These are phyloP conservation scores for Callospermophilus lateralis DNA, from an alignment of 2,113 vertebrate genomes.

Conservation along the genomic window DNA sequence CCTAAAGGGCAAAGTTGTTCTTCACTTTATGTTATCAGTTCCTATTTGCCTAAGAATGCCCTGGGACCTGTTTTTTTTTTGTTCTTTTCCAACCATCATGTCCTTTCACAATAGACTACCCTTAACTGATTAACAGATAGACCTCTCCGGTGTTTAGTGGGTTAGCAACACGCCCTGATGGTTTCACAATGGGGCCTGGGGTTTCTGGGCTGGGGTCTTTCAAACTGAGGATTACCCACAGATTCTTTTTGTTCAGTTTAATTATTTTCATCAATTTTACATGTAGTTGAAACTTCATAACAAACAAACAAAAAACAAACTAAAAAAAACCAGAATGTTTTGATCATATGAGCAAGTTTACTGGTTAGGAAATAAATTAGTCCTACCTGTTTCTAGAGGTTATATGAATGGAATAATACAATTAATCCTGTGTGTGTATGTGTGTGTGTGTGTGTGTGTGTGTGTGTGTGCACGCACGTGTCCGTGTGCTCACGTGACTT, in stretches of 20 bases:
- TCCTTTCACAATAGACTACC: too few relatives aligned
- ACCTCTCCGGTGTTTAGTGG: too few relatives aligned
- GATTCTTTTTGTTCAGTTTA: not conserved
- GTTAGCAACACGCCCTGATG: too few relatives aligned
- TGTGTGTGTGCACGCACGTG: not conserved
- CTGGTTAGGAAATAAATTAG: not conserved
- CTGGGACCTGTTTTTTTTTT: too few relatives aligned
- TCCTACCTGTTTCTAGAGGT: not conserved
- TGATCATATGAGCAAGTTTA: not conserved
- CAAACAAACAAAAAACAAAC: too few relatives aligned
- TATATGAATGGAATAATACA: not conserved
- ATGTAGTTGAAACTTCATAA: not conserved
- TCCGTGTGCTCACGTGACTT: not conserved
- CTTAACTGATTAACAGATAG: too few relatives aligned
- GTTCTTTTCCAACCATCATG: too few relatives aligned
- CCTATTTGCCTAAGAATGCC: too few relatives aligned
- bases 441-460: not conserved
- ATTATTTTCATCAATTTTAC: not conserved
- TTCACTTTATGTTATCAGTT: too few relatives aligned
- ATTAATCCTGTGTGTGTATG: not conserved
- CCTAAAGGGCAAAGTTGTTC: too few relatives aligned
- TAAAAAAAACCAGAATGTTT: not conserved
- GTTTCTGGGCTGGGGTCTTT: too few relatives aligned
- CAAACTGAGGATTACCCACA: not conserved
- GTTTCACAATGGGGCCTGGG: too few relatives aligned